These are phyloP conservation scores for Gorsachius goisagi DNA, from an alignment of 2,113 vertebrate genomes.

Conservation along the genomic window DNA sequence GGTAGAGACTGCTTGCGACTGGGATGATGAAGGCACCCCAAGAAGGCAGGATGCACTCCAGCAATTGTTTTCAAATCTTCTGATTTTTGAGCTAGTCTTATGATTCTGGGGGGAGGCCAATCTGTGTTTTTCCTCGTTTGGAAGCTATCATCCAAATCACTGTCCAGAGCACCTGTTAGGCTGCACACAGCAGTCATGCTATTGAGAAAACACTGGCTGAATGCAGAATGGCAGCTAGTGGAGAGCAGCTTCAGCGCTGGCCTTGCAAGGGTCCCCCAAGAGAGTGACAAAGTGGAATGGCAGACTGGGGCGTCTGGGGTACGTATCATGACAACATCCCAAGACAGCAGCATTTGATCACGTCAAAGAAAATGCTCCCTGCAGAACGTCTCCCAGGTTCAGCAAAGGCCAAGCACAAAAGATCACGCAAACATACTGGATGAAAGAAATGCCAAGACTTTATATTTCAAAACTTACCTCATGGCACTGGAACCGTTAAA, in stretches of 20 bases:
- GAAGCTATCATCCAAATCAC: neutral
- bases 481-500: neutral
- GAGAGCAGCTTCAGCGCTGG: neutral
- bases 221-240: neutral
- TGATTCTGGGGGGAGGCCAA: neutral
- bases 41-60: neutral
- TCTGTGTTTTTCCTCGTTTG: neutral
- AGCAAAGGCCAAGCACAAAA: neutral
- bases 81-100: neutral
- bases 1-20: neutral
- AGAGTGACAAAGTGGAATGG: neutral
- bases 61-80: neutral
- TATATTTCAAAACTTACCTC: neutral
- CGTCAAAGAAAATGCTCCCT: neutral
- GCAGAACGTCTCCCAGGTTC: neutral
- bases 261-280: neutral
- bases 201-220: neutral
- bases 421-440: rapidly evolving
- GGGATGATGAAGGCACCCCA: neutral
- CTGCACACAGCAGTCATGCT: neutral
- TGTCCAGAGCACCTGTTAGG: neutral
- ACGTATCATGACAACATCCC: neutral
- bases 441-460: neutral
- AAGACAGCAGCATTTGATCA: neutral
- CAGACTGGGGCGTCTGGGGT: neutral